Conservation (phyloP, 2,888 invertebrate species). For the Gymnosoma rotundatum region DNA sequence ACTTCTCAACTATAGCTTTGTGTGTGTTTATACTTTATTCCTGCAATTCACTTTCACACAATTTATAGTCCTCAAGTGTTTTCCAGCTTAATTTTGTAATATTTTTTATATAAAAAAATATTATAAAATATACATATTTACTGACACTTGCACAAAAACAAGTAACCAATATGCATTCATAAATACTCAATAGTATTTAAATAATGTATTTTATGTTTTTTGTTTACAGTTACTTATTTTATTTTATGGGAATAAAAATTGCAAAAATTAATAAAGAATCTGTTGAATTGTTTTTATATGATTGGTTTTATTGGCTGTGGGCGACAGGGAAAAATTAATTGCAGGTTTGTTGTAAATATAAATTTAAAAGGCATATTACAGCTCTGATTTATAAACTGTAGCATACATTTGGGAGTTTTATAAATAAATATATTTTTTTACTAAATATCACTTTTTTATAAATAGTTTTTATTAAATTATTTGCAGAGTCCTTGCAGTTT, state of each 20-base stretch:
- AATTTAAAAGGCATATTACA: neutral
- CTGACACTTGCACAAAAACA: conserved; percentile 2
- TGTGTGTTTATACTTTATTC: neutral
- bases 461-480: too few relatives aligned
- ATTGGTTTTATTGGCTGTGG: neutral
- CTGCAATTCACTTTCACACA: neutral
- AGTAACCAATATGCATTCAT: neutral
- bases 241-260: conserved; percentile 9
- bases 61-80: neutral
- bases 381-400: too few relatives aligned
- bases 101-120: conserved; percentile 8
- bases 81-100: conserved; percentile 12
- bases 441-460: too few relatives aligned
- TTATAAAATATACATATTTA: neutral
- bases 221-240: conserved; percentile 18
- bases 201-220: neutral
- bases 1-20: neutral
- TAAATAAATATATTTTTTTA: too few relatives aligned
- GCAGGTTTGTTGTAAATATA: too few relatives aligned
- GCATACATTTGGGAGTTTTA: too few relatives aligned
- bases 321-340: neutral
- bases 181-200: neutral
- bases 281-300: conserved; percentile 10
- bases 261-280: neutral
- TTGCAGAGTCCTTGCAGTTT: too few relatives aligned